Evolutionary conservation across 2,797 vertebrate species (phyloP), one percentile per base, ranked within the genome.

Genomic region (Tadarida brasiliensis): DNA sequence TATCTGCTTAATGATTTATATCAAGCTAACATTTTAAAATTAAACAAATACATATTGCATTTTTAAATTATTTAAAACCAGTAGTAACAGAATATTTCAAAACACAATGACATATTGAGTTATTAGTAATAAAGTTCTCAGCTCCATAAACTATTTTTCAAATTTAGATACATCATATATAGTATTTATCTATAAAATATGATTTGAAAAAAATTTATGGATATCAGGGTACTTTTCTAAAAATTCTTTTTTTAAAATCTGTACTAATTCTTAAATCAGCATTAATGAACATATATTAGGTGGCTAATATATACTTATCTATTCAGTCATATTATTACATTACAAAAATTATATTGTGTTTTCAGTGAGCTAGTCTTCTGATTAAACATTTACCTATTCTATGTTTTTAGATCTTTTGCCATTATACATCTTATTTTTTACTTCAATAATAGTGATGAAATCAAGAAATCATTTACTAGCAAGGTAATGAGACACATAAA

Each of bases 21-120:
- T 51, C 56, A 67, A 95, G 16, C 4, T 74, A 94, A 88, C 33
- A 77, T 71, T 91, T 80, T 73, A 14, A 78, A 86, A 94, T 70
- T 74, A 24, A 51, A 57, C 11, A n/a, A 63, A 70, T 2, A 68
- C 0, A 19, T 35, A 59, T 28, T 74, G 3, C 9, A 76, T 73
- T 80, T 28, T 77, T 35, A 78, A 91, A 47, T 91, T 93, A 76
- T 26, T 81, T 87, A 87, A 90, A 68, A 74, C 11, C 7, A 67
- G 10, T 51, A 51, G 16, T 84, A 76, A 92, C 1, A 82, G 15
- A 56, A 80, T 8, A 76, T n/a, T 90, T n/a, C 14, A 93, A 84
- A 83, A 61, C 7, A 54, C 1, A 93, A 33, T 15, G n/a, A 30
- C 57, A 49, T 63, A 24, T n/a, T 73, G 11, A 33, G 1, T 78